A percentile compares a stretch with the other conserved stretches of the same genome.
Conservation (phyloP, 2,888 invertebrate species). For the Pilophorus perplexus region DNA sequence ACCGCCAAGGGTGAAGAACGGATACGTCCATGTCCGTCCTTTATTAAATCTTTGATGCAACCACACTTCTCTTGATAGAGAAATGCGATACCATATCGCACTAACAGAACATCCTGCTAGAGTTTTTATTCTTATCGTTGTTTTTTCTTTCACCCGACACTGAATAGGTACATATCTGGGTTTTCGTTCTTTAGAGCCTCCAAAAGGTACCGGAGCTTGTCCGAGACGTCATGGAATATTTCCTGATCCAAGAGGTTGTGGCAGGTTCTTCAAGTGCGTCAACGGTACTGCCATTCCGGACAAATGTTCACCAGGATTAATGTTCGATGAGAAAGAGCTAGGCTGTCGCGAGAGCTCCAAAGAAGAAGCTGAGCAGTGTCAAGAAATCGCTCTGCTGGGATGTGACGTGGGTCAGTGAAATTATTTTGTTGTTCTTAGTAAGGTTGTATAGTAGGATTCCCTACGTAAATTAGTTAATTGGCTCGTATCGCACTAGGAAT, state of each 20-base stretch:
- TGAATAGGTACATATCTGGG: too few relatives aligned
- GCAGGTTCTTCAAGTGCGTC: conserved; percentile 47
- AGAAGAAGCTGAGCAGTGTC: conserved; percentile 45
- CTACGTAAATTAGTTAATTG: not conserved
- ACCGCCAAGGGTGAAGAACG: too few relatives aligned
- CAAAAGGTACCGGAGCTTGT: conserved; percentile 44
- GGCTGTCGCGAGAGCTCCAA: conserved; percentile 46
- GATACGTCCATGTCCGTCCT: too few relatives aligned
- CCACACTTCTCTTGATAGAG: too few relatives aligned
- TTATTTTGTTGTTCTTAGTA: not conserved
- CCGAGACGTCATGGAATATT: conserved; percentile 44
- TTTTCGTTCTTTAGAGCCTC: too few relatives aligned
- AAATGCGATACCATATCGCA: too few relatives aligned
- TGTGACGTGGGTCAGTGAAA: conserved; percentile 39
- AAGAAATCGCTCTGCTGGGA: conserved; percentile 39
- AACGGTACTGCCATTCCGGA: conserved; percentile 48
- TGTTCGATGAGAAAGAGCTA: conserved; percentile 47
- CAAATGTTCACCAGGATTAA: conserved; percentile 45
- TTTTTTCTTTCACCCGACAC: too few relatives aligned
- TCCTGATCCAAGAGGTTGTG: conserved; percentile 47
- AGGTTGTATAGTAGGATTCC: not conserved
- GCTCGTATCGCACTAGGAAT: not conserved
- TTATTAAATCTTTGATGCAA: too few relatives aligned
- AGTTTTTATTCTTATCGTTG: too few relatives aligned
- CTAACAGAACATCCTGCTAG: too few relatives aligned